Evolutionary conservation across 2,113 vertebrate genomes (phyloP).

Genomic region (Ancistrus triradiatus): DNA sequence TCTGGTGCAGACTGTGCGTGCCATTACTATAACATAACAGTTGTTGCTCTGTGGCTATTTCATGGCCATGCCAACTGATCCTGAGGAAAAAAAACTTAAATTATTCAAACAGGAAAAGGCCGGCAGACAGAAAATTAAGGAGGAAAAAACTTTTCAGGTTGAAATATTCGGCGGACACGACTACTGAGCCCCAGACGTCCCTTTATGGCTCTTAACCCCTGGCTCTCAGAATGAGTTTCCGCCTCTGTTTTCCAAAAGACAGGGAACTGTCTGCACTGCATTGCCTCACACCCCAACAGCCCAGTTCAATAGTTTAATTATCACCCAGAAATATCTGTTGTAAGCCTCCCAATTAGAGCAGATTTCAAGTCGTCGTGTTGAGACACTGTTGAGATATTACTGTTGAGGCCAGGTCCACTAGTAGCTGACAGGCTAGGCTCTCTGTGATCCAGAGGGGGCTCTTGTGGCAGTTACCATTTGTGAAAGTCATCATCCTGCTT

Average conservation of each 20-base stretch:
- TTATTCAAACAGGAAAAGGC: conserved; percentile 58
- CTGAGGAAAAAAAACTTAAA: conserved; percentile 59
- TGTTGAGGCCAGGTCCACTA: conserved; percentile 1
- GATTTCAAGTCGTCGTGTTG: conserved; percentile 44
- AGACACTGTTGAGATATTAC: conserved; percentile 41
- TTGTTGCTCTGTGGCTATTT: conserved; percentile 52
- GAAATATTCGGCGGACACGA: conserved; percentile 67
- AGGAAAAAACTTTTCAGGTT: conserved; percentile 75
- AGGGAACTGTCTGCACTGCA: conserved; percentile 41
- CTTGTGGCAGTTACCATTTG: conserved; percentile 59
- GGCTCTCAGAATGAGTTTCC: conserved; percentile 45
- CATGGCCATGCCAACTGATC: conserved; percentile 51
- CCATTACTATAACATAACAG: conserved; percentile 41
- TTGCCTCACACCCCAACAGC: conserved; percentile 27
- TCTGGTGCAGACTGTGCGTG: conserved; percentile 29
- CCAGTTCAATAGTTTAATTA: conserved; percentile 54
- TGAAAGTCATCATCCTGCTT: conserved; percentile 68
- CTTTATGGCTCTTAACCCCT: conserved; percentile 60
- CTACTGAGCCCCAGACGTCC: conserved; percentile 60
- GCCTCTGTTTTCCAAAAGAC: conserved; percentile 30
- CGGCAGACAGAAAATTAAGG: conserved; percentile 67
- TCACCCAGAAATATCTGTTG: conserved; percentile 50
- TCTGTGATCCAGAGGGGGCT: conserved; percentile 35
- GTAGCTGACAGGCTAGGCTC: conserved; percentile 39
- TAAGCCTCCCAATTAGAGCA: conserved; percentile 37